These are phyloP conservation scores for Arge pagana DNA, from an alignment of 2,888 invertebrate genomes.

Conservation along the genomic window DNA sequence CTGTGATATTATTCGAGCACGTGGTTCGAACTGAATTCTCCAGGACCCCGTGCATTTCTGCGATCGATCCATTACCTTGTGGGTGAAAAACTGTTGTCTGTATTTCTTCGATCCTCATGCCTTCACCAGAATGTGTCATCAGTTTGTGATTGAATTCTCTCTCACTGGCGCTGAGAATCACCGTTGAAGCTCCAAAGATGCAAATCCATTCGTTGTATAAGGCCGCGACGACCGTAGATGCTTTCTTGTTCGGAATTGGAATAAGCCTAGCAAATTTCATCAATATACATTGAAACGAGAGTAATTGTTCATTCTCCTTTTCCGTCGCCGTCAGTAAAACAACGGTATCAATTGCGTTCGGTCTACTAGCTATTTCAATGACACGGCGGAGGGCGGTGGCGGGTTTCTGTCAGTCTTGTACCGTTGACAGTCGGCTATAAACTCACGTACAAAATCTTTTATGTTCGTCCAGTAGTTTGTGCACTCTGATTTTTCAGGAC, in stretches of 20 bases:
- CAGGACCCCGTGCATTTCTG: neutral
- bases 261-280: neutral
- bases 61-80: conserved; percentile 1
- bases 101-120: neutral
- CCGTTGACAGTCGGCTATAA: neutral
- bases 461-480: neutral
- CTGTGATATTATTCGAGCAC: neutral
- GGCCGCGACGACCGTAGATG: neutral
- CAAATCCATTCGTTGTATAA: neutral
- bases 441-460: neutral
- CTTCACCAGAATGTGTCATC: neutral
- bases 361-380: neutral
- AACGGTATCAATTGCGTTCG: neutral
- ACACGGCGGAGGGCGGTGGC: neutral
- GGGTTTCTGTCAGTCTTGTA: neutral
- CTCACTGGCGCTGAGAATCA: conserved; percentile 1
- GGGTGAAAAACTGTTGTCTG: neutral
- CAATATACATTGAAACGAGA: neutral
- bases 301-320: neutral
- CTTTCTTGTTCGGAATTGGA: neutral
- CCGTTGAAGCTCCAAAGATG: neutral
- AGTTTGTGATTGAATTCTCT: neutral
- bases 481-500: too few relatives aligned
- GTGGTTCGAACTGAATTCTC: neutral
- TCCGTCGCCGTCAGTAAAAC: neutral